Base-by-base conservation (phyloP, 2,888 invertebrate species). In the Rhamnusium bicolor region DNA sequence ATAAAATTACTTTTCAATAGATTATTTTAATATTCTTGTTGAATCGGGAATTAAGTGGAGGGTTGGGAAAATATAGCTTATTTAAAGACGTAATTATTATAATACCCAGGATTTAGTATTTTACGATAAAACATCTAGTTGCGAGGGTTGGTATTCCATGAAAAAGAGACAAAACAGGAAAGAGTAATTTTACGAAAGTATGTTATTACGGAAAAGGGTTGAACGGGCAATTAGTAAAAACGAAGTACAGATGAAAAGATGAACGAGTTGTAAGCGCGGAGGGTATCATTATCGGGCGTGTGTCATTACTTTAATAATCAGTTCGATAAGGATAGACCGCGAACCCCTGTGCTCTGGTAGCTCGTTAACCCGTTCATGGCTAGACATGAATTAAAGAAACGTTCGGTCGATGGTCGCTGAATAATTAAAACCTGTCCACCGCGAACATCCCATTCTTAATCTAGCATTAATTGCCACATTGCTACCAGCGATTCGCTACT, bases 231-330 rank as follows among this genome's bases (percentile, higher is more conserved):
- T 83, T 83, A 83, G 83, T 81, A 74, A 79, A 80, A 79, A 80
- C 80, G 81, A 77, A 72, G 80, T 78, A 78, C 79, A 76, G 83
- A 83, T 84, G 83, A 82, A 82, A 83, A 83, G 84, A 82, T 83
- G 83, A 83, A 78, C 76, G 80, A 78, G 77, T 79, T 79, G 76
- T 77, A 73, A 74, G 77, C 73, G 75, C 46, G 73, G 79, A 76
- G 77, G 79, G 80, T 82, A 80, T 85, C 84, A 85, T 85, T 85
- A 85, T 68, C 74, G 80, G 82, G 81, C 80, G 83, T 83, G 84
- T 83, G 83, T 83, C 83, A 83, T 83, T 84, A 84, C 83, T 83
- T 82, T 85, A 84, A 84, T 84, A 84, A 85, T 85, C 81, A 80
- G 81, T 82, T 82, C 79, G 78, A 81, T 78, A 78, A 74, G 75